A percentile compares a stretch with the other conserved stretches of the same genome.
phyloP scores from a whole-genome alignment of 2,888 invertebrate genomes.

The Linnaemya tessellans region DNA sequence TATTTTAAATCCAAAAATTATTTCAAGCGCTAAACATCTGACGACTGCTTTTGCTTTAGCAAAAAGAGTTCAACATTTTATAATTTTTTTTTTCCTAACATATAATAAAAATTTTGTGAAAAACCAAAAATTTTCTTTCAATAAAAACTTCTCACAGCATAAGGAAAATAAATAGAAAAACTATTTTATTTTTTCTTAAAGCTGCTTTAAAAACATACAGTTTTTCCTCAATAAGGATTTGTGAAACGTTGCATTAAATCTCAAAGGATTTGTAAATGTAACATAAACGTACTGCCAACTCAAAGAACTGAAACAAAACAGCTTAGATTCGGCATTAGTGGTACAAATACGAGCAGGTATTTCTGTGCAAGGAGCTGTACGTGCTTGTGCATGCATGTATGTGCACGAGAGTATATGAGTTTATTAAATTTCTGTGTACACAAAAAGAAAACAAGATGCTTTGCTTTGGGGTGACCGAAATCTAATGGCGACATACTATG shows the following conservation, averaged over 20 bases:
- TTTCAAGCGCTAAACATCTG: background rate
- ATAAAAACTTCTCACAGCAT: background rate
- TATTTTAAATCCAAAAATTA: background rate
- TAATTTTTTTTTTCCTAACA: background rate
- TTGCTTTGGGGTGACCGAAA: too few species aligned
- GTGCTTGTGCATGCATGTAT: background rate
- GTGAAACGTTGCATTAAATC: slow-evolving; percentile 18
- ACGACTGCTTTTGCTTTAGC: background rate
- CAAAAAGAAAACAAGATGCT: too few species aligned
- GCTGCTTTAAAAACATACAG: background rate
- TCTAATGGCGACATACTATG: too few species aligned
- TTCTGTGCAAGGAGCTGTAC: background rate
- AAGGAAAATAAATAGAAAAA: background rate
- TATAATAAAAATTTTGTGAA: background rate
- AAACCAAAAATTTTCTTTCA: background rate
- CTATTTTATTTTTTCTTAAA: background rate
- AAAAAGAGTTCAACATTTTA: background rate
- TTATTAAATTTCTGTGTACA: slow-evolving; percentile 4
- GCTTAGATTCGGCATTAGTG: slow-evolving; percentile 26
- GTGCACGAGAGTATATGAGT: slow-evolving; percentile 11
- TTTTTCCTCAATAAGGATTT: slow-evolving; percentile 12
- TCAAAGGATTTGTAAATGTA: slow-evolving; percentile 49
- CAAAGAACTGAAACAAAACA: slow-evolving; percentile 37
- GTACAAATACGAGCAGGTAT: background rate
- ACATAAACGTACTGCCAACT: slow-evolving; percentile 29